Conservation (phyloP, 2,888 invertebrate genomes). For the Criorhina ranunculi region DNA sequence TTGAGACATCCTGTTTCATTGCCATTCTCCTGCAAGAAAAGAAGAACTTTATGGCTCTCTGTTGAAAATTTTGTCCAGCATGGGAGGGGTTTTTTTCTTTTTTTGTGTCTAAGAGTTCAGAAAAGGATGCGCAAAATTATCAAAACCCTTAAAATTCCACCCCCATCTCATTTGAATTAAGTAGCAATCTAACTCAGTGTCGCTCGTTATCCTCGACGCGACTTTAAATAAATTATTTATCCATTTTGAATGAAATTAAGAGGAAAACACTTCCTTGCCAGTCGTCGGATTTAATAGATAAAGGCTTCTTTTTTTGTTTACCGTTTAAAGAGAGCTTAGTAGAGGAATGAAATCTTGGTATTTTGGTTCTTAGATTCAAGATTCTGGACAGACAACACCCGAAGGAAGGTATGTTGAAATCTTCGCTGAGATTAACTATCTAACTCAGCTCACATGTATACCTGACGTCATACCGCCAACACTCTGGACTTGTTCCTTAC, state of each 20-base stretch:
- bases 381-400: too few relatives aligned
- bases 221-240: constrained; percentile 78
- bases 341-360: background rate
- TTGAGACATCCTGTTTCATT: constrained; percentile 13
- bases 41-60: constrained; percentile 25
- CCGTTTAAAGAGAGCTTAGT: background rate
- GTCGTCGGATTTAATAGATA: background rate
- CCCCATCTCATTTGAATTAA: constrained; percentile 63
- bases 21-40: background rate
- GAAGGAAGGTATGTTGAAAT: too few relatives aligned
- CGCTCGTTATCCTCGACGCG: constrained; percentile 43
- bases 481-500: too few relatives aligned
- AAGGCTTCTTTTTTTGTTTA: background rate
- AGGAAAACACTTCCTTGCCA: constrained; percentile 45
- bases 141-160: background rate
- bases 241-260: constrained; percentile 76
- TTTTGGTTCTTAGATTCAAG: background rate
- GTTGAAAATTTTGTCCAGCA: background rate
- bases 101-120: constrained; percentile 2
- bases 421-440: too few relatives aligned
- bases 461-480: too few relatives aligned
- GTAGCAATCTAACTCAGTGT: constrained; percentile 59
- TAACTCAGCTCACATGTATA: too few relatives aligned
- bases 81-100: background rate
- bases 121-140: constrained; percentile 8